These are phyloP conservation scores for Iguana delicatissima DNA, from an alignment of 2,797 vertebrate species.

Conservation along the genomic window DNA sequence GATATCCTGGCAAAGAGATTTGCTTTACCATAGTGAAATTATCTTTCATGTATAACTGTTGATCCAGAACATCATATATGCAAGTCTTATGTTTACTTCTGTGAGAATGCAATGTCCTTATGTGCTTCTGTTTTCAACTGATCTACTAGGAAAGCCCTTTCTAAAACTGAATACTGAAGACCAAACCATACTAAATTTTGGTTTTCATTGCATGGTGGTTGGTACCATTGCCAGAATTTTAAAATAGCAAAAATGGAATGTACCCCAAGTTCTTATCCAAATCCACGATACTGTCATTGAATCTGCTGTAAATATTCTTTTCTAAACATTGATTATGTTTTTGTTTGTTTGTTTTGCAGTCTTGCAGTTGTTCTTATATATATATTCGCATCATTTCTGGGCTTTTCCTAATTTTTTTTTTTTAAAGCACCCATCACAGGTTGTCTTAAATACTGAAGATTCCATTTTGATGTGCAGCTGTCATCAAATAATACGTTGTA, in stretches of 20 bases:
- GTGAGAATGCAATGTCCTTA: neutral
- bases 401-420: too few relatives aligned
- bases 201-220: neutral
- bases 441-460: neutral
- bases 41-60: neutral
- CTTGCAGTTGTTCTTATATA: too few relatives aligned
- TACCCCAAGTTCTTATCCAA: neutral
- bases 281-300: neutral
- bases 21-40: neutral
- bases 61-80: neutral
- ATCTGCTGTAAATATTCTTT: neutral
- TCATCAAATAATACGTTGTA: neutral
- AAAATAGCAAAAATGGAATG: neutral
- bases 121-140: neutral
- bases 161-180: neutral
- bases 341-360: neutral
- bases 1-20: neutral
- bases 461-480: neutral
- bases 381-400: too few relatives aligned
- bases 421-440: too few relatives aligned
- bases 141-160: neutral
- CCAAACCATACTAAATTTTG: neutral
- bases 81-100: neutral
- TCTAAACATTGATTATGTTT: neutral
- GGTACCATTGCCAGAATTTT: neutral